Base-by-base conservation (phyloP, 2,797 vertebrate species). In the Cuniculus paca region DNA sequence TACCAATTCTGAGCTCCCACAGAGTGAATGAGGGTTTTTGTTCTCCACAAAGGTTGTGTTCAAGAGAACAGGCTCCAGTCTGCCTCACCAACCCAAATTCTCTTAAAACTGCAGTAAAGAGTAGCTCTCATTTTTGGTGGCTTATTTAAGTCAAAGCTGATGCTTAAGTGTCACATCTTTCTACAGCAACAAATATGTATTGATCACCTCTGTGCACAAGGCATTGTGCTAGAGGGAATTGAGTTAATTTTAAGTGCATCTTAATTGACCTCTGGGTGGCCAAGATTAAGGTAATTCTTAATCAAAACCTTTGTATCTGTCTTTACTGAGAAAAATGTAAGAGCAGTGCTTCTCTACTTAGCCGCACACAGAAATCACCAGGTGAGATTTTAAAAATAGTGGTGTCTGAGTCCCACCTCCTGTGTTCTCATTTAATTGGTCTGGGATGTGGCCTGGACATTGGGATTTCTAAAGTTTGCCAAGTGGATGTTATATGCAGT, bases 31-130 rank as follows among this genome's bases (percentile, higher is more conserved):
- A 92, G 93, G 87, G 58, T 95, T 96, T 97, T 96, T 96, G 95
- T 97, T 97, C 97, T 95, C 86, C 90, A 97, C 94, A 96, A 98
- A 97, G 94, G 95, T 97, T 93, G 81, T 90, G 93, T 95, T 96
- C 92, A 97, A 95, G 95, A 96, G 96, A 93, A 93, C 90, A 58
- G 88, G n/a, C 93, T 84, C 93, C 48, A 65, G 87, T 80, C 88
- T 61, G 95, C 90, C 84, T 97, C 83, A 48, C 95, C 95, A 96
- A 96, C 86, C 95, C 94, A 90, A 61, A 94, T 93, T 77, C 97
- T 89, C 96, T 94, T 95, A 95, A 95, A 84, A 95, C 80, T 86
- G 68, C 92, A 95, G n/a, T 90, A 80, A 97, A 95, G 95, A 54
- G 86, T 39, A 56, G 88, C 90, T 93, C 84, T 94, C 91, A 77